A percentile compares a stretch with the other conserved stretches of the same genome.
Conservation (phyloP, 2,797 vertebrate genomes). For the Oryzias sinensis region DNA sequence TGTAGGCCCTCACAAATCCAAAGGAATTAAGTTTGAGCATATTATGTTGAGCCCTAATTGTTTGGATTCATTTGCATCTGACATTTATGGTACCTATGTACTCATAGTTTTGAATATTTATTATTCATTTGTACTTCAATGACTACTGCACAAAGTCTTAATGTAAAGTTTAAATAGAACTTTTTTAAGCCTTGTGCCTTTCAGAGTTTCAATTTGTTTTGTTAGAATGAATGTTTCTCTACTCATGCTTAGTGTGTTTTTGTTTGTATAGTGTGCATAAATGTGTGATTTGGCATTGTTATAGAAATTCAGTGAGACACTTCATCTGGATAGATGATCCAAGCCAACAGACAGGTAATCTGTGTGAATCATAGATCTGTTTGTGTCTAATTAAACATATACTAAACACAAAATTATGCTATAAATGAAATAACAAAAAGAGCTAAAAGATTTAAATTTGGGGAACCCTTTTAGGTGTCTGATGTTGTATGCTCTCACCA, state of each 20-base stretch:
- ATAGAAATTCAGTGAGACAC: too few relatives aligned
- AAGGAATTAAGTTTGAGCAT: slow-evolving; percentile 51
- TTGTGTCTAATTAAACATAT: too few relatives aligned
- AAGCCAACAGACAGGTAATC: too few relatives aligned
- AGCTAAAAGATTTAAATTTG: too few relatives aligned
- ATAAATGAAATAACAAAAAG: too few relatives aligned
- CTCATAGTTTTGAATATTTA: slow-evolving; percentile 25
- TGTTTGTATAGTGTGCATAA: too few relatives aligned
- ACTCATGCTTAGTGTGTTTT: not conserved
- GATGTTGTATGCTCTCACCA: too few relatives aligned
- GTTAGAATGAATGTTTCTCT: not conserved
- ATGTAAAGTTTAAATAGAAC: not conserved
- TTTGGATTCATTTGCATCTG: slow-evolving; percentile 61
- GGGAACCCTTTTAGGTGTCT: too few relatives aligned
- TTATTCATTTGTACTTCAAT: slow-evolving; percentile 19
- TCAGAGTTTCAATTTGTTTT: slow-evolving; percentile 6
- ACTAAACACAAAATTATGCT: too few relatives aligned
- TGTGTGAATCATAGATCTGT: too few relatives aligned
- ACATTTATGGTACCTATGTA: slow-evolving; percentile 39
- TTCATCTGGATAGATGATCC: too few relatives aligned
- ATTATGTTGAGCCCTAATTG: slow-evolving; percentile 60
- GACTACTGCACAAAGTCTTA: slow-evolving; percentile 27
- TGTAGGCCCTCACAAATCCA: slow-evolving; percentile 56
- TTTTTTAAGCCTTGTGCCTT: slow-evolving; percentile 1
- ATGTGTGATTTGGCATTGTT: too few relatives aligned